These are phyloP conservation scores for Heptranchias perlo DNA, from an alignment of 2,113 vertebrate species.

Conservation along the genomic window DNA sequence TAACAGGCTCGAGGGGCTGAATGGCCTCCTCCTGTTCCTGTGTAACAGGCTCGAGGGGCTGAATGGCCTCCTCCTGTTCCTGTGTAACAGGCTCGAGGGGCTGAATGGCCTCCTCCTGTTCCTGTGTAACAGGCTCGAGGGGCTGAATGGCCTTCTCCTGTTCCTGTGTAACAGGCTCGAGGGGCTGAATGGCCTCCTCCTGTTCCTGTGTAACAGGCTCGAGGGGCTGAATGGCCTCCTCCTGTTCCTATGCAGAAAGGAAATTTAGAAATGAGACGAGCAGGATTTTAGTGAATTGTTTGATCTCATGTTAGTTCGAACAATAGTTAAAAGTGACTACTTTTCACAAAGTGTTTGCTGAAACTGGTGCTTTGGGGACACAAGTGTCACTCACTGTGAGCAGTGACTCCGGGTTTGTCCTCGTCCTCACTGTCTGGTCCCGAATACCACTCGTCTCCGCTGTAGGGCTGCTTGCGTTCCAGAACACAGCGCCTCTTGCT, in stretches of 20 bases:
- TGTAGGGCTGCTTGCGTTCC: constrained; percentile 94
- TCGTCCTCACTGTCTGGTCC: constrained; percentile 92
- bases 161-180: background rate
- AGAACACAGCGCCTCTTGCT: constrained; percentile 91
- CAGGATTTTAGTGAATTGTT: background rate
- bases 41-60: background rate
- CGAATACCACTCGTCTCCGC: constrained; percentile 96
- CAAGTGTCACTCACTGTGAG: constrained; percentile 72
- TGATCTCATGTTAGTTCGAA: background rate
- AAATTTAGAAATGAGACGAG: background rate
- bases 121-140: background rate
- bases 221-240: background rate
- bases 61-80: background rate
- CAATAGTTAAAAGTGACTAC: background rate
- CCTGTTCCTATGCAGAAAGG: background rate
- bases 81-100: background rate
- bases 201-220: background rate
- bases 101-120: background rate
- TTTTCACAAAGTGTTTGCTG: background rate
- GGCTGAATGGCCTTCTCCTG: background rate
- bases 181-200: background rate
- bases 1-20: background rate
- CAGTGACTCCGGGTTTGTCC: constrained; percentile 74
- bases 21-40: background rate
- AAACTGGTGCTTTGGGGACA: too few relatives aligned